phyloP scores from a whole-genome alignment of 1,140 invertebrate species.

The Rhopalosiphum maidis region DNA sequence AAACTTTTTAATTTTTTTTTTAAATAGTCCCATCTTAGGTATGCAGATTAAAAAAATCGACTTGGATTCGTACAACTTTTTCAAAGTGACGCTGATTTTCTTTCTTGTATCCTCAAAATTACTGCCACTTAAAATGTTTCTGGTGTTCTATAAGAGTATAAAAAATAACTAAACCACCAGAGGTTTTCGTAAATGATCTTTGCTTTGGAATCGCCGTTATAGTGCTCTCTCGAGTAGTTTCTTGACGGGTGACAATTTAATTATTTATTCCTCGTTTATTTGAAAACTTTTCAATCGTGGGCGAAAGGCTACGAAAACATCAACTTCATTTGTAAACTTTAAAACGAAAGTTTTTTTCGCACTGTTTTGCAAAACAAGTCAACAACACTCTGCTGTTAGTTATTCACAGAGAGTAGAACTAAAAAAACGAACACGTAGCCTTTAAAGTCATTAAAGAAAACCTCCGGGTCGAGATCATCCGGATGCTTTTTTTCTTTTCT shows the following conservation, averaged over 20 bases:
- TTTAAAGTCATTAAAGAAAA: slow-evolving; percentile 32
- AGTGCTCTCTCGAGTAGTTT: not conserved
- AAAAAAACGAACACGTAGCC: slow-evolving; percentile 23
- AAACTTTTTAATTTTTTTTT: slow-evolving; percentile 13
- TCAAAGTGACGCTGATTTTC: not conserved
- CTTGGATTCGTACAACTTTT: slow-evolving; percentile 5
- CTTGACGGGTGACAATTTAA: slow-evolving; percentile 41
- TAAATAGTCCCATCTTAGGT: not conserved
- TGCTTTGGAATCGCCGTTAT: not conserved
- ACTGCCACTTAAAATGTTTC: slow-evolving; percentile 33
- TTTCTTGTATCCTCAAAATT: not conserved
- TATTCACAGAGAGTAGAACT: slow-evolving; percentile 7
- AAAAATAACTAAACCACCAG: not conserved
- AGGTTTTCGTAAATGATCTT: slow-evolving; percentile 36
- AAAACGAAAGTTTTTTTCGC: slow-evolving; percentile 23
- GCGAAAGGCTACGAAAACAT: slow-evolving; percentile 18
- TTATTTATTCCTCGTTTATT: slow-evolving; percentile 55
- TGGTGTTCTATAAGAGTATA: not conserved
- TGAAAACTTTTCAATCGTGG: slow-evolving; percentile 44
- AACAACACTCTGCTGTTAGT: slow-evolving; percentile 33
- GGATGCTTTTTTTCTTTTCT: not conserved
- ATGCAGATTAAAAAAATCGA: not conserved
- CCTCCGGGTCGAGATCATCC: not conserved
- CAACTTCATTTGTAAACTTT: slow-evolving; percentile 46
- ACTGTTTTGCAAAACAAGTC: slow-evolving; percentile 21